These are phyloP conservation scores for Cremastinae sp. DNA, from an alignment of 2,888 invertebrate genomes.

Conservation along the genomic window DNA sequence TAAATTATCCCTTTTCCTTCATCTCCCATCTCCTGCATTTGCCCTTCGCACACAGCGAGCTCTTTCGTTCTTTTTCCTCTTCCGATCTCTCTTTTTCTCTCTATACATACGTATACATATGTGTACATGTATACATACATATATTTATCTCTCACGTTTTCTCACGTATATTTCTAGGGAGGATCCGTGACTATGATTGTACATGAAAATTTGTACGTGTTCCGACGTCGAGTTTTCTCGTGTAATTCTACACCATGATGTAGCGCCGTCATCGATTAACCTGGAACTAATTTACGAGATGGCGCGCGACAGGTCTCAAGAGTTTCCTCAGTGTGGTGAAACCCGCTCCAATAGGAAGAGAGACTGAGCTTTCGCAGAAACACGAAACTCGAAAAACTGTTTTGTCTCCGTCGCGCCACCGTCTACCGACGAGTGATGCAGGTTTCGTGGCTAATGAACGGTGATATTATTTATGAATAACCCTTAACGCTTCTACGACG, in stretches of 20 bases:
- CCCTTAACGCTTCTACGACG: slow-evolving; percentile 23
- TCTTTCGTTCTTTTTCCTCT: slow-evolving; percentile 29
- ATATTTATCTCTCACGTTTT: slow-evolving; percentile 6
- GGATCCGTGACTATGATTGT: background rate
- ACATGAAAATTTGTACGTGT: slow-evolving; percentile 8
- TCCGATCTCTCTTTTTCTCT: slow-evolving; percentile 44
- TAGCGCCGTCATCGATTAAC: slow-evolving; percentile 73
- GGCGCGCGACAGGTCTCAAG: slow-evolving; percentile 26
- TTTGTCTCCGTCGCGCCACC: slow-evolving; percentile 49
- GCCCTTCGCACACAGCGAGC: slow-evolving; percentile 32
- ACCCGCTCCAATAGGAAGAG: slow-evolving; percentile 5
- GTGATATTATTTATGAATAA: slow-evolving; percentile 63
- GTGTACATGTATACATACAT: background rate
- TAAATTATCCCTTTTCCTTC: slow-evolving; percentile 75
- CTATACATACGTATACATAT: slow-evolving; percentile 39
- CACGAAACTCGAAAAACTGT: slow-evolving; percentile 43
- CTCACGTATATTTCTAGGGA: background rate
- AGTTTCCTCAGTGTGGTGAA: too few species aligned
- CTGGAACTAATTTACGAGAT: slow-evolving; percentile 74
- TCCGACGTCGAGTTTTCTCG: slow-evolving; percentile 29
- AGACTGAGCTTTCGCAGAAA: slow-evolving; percentile 27
- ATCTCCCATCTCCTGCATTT: slow-evolving; percentile 40
- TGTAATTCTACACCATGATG: slow-evolving; percentile 65
- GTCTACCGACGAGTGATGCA: slow-evolving; percentile 50
- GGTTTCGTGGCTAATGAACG: slow-evolving; percentile 59